These are phyloP conservation scores for Drosophila leonis DNA, from an alignment of 2,888 invertebrate genomes.

Conservation along the genomic window DNA sequence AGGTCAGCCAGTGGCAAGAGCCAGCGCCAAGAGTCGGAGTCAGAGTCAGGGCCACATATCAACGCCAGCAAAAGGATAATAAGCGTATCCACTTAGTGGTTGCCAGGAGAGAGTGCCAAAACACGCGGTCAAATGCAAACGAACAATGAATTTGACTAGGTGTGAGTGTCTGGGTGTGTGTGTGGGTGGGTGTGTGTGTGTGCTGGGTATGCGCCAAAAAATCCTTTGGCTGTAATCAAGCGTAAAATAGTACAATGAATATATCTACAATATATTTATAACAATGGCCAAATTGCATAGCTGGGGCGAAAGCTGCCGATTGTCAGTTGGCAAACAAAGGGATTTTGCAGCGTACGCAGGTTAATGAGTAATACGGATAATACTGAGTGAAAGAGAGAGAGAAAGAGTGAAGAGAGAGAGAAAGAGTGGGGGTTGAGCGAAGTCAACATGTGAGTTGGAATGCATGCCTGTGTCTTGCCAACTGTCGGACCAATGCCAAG, in stretches of 20 bases:
- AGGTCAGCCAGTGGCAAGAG: slow-evolving; percentile 5
- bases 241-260: slow-evolving; percentile 83
- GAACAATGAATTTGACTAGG: slow-evolving; percentile 49
- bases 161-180: background rate
- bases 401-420: background rate
- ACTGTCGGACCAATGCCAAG: slow-evolving; percentile 39
- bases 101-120: slow-evolving; percentile 79
- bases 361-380: slow-evolving; percentile 69
- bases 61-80: slow-evolving; percentile 76
- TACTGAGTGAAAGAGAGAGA: slow-evolving; percentile 4
- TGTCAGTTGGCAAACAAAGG: slow-evolving; percentile 73
- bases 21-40: background rate
- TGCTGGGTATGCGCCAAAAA: slow-evolving; percentile 55
- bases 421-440: background rate
- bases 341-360: slow-evolving; percentile 60
- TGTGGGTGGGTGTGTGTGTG: slow-evolving; percentile 11
- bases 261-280: slow-evolving; percentile 78
- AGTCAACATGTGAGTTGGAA: slow-evolving; percentile 14
- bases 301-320: slow-evolving; percentile 53
- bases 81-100: slow-evolving; percentile 80
- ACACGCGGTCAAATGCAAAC: slow-evolving; percentile 72
- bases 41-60: slow-evolving; percentile 56
- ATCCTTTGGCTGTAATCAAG: slow-evolving; percentile 79
- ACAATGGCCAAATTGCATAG: slow-evolving; percentile 67
- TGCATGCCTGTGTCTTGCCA: slow-evolving; percentile 44